Conservation (phyloP, 35 echinoderm and acorn worm genomes). For the Stichopus chloronotus region DNA sequence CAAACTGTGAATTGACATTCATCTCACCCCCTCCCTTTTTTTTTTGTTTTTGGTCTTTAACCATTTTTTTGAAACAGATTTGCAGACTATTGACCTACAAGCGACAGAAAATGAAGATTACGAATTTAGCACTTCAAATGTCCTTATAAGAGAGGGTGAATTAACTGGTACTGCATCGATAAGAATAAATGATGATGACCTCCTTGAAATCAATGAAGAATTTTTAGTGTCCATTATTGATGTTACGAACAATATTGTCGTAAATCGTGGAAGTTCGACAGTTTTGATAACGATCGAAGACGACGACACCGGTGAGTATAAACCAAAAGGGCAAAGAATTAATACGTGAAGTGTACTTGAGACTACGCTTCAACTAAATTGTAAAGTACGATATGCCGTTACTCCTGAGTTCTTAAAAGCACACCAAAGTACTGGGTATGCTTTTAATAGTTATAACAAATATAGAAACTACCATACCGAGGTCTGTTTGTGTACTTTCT, state of each 20-base stretch:
- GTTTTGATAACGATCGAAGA: neutral
- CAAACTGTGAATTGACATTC: too few relatives aligned
- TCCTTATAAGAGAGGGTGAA: neutral
- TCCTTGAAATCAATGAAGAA: neutral
- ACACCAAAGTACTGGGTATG: too few relatives aligned
- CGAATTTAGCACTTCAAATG: neutral
- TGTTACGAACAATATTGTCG: neutral
- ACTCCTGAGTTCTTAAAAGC: too few relatives aligned
- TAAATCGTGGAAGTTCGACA: neutral
- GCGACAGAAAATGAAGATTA: neutral
- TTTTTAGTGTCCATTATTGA: neutral
- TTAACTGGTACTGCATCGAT: neutral
- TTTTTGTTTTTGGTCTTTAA: too few relatives aligned
- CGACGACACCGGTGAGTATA: neutral
- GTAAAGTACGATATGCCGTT: too few relatives aligned
- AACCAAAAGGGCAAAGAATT: neutral
- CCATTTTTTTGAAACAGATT: too few relatives aligned
- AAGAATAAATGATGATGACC: neutral
- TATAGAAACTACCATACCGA: too few relatives aligned
- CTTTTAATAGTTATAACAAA: neutral
- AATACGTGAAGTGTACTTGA: too few relatives aligned
- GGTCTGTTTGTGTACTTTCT: too few relatives aligned
- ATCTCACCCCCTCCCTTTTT: too few relatives aligned
- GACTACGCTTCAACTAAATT: too few relatives aligned
- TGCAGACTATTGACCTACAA: too few relatives aligned